These are phyloP conservation scores for Anomalospiza imberbis DNA, from an alignment of 2,797 vertebrate genomes.

Conservation along the genomic window DNA sequence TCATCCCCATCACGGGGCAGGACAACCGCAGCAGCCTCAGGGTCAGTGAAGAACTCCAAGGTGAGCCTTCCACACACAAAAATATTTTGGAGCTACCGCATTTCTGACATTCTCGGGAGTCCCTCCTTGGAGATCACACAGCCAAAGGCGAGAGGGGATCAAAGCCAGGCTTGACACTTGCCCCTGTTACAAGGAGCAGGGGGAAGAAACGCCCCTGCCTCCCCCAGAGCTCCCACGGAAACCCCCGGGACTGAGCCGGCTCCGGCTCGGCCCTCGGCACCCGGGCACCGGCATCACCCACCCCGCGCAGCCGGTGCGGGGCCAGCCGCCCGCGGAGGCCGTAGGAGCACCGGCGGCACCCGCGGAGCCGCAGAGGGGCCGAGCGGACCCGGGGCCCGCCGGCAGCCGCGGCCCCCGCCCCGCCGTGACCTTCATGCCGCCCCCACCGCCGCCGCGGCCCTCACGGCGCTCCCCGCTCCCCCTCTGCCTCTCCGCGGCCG, in stretches of 20 bases:
- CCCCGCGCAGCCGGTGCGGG: too few relatives aligned
- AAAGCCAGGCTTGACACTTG: neutral
- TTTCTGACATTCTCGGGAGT: neutral
- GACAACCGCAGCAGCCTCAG: neutral
- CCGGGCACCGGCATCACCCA: neutral
- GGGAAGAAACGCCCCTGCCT: neutral
- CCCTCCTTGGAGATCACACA: neutral
- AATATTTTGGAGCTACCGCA: neutral
- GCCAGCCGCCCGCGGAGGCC: neutral
- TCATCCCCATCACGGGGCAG: neutral
- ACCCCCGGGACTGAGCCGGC: neutral
- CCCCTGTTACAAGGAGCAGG: neutral
- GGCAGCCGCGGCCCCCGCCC: neutral
- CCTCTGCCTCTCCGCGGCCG: neutral
- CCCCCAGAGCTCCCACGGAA: neutral
- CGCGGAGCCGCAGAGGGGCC: neutral
- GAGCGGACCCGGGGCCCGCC: neutral
- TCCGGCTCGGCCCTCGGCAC: neutral
- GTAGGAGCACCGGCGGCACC: neutral
- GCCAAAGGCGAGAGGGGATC: neutral
- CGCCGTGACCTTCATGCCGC: constrained; percentile 35
- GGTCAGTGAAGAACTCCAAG: neutral
- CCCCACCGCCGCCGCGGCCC: constrained; percentile 5
- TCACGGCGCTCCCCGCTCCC: neutral
- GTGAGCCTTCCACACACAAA: neutral